Percentiles rank a stretch among this genome's conserved stretches.
These are phyloP conservation scores for Crotalus adamanteus DNA, from an alignment of 2,797 vertebrate species.

Conservation along the genomic window DNA sequence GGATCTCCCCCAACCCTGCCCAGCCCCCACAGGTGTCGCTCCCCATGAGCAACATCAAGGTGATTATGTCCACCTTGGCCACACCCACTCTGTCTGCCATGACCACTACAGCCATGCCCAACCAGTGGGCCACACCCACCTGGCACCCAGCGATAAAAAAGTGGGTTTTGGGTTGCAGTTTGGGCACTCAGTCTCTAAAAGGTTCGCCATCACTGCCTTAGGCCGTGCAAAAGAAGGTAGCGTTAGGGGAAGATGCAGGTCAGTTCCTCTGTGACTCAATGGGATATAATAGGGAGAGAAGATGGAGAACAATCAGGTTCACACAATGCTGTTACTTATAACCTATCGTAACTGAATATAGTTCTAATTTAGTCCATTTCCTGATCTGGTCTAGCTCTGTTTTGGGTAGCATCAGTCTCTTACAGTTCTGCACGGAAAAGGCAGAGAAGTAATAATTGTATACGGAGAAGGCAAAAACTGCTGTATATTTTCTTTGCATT, in stretches of 20 bases:
- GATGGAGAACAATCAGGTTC: not conserved
- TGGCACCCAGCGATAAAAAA: no score
- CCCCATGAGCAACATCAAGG: no score
- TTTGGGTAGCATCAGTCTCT: not conserved
- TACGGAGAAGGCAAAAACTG: not conserved
- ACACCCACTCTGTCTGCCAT: no score
- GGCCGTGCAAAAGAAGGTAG: not conserved
- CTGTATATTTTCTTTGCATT: not conserved
- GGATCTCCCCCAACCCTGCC: no score
- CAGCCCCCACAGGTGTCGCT: no score
- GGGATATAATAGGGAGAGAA: not conserved
- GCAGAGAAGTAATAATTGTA: not conserved
- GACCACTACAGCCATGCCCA: no score
- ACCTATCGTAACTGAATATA: not conserved
- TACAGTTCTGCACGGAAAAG: not conserved
- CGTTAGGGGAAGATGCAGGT: not conserved
- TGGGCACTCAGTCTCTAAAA: no score
- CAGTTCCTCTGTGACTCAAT: not conserved
- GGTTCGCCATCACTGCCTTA: not conserved
- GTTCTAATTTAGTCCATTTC: not conserved
- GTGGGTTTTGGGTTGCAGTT: no score
- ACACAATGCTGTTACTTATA: not conserved
- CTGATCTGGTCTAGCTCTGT: not conserved
- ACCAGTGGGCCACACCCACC: no score
- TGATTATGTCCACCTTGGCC: no score